A percentile compares a stretch with the other conserved stretches of the same genome.
Evolutionary conservation across 2,113 vertebrate species (phyloP).

Genomic region (Melanerpes aurifrons): DNA sequence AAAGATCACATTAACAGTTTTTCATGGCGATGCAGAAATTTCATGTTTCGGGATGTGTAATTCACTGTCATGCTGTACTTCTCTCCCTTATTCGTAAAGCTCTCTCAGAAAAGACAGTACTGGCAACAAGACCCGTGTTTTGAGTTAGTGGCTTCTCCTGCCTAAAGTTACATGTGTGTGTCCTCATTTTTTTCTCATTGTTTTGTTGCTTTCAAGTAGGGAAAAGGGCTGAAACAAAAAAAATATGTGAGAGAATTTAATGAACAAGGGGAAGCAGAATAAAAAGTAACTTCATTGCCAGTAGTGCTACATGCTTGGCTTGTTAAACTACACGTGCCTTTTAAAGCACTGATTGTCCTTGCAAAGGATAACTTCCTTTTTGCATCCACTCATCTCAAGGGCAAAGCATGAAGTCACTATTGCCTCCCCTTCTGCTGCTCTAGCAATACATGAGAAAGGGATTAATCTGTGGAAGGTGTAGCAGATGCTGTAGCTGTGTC

Average conservation of each 20-base stretch:
- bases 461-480: fast-evolving
- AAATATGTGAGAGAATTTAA: neutral
- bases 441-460: neutral
- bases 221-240: neutral
- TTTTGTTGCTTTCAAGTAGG: neutral
- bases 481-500: neutral
- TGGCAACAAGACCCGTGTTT: neutral
- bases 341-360: neutral
- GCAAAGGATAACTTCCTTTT: neutral
- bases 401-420: neutral
- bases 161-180: neutral
- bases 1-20: neutral
- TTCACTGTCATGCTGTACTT: neutral
- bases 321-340: neutral
- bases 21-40: neutral
- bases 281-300: neutral
- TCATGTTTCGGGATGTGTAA: neutral
- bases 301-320: neutral
- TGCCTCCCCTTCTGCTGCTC: neutral
- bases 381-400: neutral
- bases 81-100: neutral
- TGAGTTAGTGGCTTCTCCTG: neutral
- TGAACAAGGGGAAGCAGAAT: neutral
- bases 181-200: neutral
- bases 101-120: neutral